phyloP scores from a whole-genome alignment of 2,113 vertebrate species.

The Gallinago media region DNA sequence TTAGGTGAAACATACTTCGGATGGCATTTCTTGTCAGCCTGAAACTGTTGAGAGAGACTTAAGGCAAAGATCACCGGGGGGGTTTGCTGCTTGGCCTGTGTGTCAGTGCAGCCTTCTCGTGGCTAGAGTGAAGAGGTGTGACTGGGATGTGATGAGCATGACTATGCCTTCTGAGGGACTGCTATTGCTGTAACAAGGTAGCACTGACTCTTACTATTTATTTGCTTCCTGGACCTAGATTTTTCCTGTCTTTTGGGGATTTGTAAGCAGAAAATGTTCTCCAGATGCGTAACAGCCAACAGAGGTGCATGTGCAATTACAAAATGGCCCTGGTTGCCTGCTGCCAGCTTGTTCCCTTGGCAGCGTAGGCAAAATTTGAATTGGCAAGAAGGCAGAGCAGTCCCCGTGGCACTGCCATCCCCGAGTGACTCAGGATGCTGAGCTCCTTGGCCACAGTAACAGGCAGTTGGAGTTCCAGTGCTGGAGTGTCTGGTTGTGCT shows the following conservation, averaged over 20 bases:
- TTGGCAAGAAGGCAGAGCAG: slow-evolving; percentile 11
- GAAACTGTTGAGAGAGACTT: neutral
- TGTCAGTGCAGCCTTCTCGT: neutral
- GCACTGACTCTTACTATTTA: neutral
- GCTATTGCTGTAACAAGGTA: neutral
- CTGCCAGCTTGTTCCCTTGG: slow-evolving; percentile 26
- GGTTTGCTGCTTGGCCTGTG: neutral
- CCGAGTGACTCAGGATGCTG: neutral
- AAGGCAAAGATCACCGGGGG: neutral
- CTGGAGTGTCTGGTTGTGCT: neutral
- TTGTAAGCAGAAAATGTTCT: neutral
- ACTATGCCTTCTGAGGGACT: neutral
- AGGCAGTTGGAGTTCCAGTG: neutral
- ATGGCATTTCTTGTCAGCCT: neutral
- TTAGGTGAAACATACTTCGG: neutral
- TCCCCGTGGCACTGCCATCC: neutral
- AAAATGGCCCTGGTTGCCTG: neutral
- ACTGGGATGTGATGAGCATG: neutral
- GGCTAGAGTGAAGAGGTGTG: neutral
- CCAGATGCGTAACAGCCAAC: neutral
- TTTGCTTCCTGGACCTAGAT: neutral
- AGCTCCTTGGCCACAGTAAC: neutral
- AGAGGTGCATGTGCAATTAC: neutral
- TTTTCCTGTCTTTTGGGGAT: neutral
- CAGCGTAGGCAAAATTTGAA: neutral